Evolutionary conservation across 2,797 vertebrate species (phyloP), one percentile per base, ranked within the genome.

Genomic region (Notamacropus eugenii): DNA sequence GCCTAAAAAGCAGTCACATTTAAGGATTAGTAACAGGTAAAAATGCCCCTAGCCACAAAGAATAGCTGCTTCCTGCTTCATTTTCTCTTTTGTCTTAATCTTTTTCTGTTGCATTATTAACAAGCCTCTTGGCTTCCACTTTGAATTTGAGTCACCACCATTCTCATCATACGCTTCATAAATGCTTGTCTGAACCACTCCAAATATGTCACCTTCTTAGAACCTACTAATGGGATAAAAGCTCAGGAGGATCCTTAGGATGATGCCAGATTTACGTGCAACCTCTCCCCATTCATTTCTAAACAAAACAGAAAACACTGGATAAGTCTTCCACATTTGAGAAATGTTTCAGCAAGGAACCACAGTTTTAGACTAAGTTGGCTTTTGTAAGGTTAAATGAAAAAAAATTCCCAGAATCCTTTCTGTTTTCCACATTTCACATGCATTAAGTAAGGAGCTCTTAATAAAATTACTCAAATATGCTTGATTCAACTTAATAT

Each of bases 1-100:
- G 14, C 90, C 96, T 92, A 55, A 5, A 22, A 1, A 87, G 87
- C 74, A 96, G 93, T 91, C 67, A 90, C 3, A 1, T 94, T 97
- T 96, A 59, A 59, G 92, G 57, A 55, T 50, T 57, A 96, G 82
- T 46, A 62, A 95, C 50, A 94, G 95, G 96, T 54, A 96, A 96
- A 98, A 96, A 90, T 93, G 93, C 90, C 56, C 90, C 40, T 19
- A 34, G 29, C 28, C 50, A 96, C 34, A 54, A 59, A 91, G 46
- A 94, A 91, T 22, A 91, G 67, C 56, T 94, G 58, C 59, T 92
- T 90, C 27, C 34, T 11, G 28, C 58, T 56, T 91, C 8, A 91
- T 93, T 95, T 93, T 91, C 92, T 93, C 56, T 97, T 54, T 90
- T 93, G 74, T 91, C 52, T 95, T 87, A 74, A 95, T 55, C 92